Percentiles rank a stretch among this genome's conserved stretches.
Conservation (phyloP, 2,888 invertebrate species). For the Altica lythri region DNA sequence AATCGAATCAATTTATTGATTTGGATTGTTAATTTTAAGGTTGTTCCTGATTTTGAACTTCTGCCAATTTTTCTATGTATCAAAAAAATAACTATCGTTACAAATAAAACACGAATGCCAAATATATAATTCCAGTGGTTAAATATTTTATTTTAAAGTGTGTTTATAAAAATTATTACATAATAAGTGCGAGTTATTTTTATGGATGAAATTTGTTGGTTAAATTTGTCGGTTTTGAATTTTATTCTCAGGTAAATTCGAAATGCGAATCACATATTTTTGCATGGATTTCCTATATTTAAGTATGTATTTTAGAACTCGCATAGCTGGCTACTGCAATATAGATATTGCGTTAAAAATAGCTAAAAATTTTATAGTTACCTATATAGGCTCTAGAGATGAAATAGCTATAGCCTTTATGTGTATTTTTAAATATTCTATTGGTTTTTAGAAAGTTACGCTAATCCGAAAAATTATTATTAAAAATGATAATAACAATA, state of each 20-base stretch:
- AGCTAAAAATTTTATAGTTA: neutral
- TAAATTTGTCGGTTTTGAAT: constrained; percentile 29
- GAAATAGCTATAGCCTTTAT: too few relatives aligned
- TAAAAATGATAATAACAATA: too few relatives aligned
- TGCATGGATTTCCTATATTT: constrained; percentile 20
- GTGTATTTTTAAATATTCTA: too few relatives aligned
- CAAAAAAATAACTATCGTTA: constrained; percentile 10
- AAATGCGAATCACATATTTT: constrained; percentile 13
- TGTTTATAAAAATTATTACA: constrained; percentile 13
- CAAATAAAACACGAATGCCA: constrained; percentile 21
- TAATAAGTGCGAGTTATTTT: constrained; percentile 18
- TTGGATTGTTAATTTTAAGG: constrained; percentile 20
- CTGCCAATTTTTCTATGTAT: constrained; percentile 18
- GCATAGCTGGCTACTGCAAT: neutral
- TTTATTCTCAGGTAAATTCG: constrained; percentile 26
- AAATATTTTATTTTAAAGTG: constrained; percentile 16
- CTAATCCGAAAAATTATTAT: too few relatives aligned
- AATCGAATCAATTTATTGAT: constrained; percentile 21
- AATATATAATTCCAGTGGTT: constrained; percentile 6
- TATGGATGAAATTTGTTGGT: constrained; percentile 26
- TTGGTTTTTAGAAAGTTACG: too few relatives aligned
- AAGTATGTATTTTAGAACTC: neutral
- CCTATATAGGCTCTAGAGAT: neutral
- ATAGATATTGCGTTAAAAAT: neutral
- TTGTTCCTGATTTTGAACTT: constrained; percentile 22